phyloP scores from a whole-genome alignment of 2,888 invertebrate genomes.

The Artemia sinica region DNA sequence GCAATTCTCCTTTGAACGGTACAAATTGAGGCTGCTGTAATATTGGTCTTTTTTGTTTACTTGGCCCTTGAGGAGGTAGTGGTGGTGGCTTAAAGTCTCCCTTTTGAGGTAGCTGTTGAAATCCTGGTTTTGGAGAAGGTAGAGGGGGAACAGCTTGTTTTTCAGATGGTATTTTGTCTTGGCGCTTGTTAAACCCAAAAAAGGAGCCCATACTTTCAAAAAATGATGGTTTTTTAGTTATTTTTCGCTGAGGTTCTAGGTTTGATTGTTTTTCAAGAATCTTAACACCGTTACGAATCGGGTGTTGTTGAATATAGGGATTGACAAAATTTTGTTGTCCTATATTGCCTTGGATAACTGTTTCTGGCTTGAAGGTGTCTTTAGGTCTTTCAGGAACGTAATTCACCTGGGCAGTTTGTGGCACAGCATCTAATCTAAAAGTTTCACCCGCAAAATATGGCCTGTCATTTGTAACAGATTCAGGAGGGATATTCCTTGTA shows the following conservation, averaged over 20 bases:
- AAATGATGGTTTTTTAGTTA: neutral
- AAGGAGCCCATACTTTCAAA: neutral
- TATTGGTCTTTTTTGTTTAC: constrained; percentile 29
- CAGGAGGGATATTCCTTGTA: neutral
- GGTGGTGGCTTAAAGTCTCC: constrained; percentile 13
- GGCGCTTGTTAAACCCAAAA: constrained; percentile 9
- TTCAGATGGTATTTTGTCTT: constrained; percentile 8
- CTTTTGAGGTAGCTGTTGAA: constrained; percentile 3
- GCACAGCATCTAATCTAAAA: constrained; percentile 1
- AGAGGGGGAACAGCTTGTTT: neutral
- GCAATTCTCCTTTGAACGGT: constrained; percentile 53
- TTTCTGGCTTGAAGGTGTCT: neutral
- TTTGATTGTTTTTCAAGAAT: neutral
- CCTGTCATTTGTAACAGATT: neutral
- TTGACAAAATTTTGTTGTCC: neutral
- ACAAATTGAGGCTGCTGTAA: constrained; percentile 51
- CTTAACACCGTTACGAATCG: too few relatives aligned
- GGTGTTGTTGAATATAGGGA: neutral
- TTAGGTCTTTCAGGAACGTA: constrained; percentile 4
- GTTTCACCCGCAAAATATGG: constrained; percentile 11
- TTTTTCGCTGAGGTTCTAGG: neutral
- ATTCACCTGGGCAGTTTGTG: constrained; percentile 5
- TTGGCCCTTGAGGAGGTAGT: neutral
- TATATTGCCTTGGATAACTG: neutral
- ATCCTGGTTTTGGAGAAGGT: neutral